A percentile compares a stretch with the other conserved stretches of the same genome.
Evolutionary conservation across 2,797 vertebrate genomes (phyloP).

Genomic region (Lagodon rhomboides): DNA sequence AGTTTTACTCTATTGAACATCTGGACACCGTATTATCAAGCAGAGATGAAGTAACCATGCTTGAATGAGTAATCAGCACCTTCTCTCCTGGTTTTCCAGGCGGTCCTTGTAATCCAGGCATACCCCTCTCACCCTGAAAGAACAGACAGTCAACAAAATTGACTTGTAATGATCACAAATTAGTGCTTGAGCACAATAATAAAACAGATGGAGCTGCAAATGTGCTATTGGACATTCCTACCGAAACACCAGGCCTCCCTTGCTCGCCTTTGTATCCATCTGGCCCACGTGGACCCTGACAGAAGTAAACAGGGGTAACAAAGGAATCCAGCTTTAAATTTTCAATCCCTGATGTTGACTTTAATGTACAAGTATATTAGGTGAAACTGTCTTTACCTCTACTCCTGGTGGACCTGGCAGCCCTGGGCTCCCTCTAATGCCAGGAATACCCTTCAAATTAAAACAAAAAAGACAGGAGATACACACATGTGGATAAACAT

Average conservation of each 20-base stretch:
- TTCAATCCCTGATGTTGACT: not conserved
- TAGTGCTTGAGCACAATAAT: not conserved
- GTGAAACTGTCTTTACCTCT: constrained; percentile 84
- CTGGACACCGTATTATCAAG: not conserved
- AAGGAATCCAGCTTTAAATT: constrained; percentile 14
- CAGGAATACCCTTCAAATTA: constrained; percentile 89
- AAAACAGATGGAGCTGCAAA: constrained; percentile 17
- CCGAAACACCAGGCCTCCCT: constrained; percentile 90
- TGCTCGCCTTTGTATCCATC: constrained; percentile 92
- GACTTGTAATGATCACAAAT: not conserved
- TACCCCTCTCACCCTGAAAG: constrained; percentile 91
- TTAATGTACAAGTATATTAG: not conserved
- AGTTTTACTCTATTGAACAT: not conserved
- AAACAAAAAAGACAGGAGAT: constrained; percentile 36
- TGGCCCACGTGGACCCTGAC: constrained; percentile 90
- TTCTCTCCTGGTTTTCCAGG: constrained; percentile 91
- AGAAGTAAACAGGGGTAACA: constrained; percentile 59
- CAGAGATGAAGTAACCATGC: not conserved
- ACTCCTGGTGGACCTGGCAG: constrained; percentile 88
- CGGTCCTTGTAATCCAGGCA: constrained; percentile 91
- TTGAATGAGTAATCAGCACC: constrained; percentile 80
- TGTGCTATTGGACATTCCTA: constrained; percentile 80
- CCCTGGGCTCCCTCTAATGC: constrained; percentile 89
- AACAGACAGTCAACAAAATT: constrained; percentile 36
- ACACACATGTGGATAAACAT: constrained; percentile 42